Evolutionary conservation across 2,797 vertebrate genomes (phyloP).

Genomic region (Enteromius treurensis): DNA sequence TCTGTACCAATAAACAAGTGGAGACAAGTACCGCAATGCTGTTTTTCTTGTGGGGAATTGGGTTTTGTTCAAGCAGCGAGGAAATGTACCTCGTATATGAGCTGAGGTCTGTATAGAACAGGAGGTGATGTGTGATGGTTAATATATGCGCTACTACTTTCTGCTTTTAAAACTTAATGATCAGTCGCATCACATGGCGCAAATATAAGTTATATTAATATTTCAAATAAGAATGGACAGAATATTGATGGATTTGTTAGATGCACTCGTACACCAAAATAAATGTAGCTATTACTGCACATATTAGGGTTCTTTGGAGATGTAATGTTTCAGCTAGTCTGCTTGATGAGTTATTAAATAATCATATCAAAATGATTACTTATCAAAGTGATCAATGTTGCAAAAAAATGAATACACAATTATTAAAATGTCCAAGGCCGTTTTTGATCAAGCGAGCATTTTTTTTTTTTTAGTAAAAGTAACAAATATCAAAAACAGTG

Average conservation of each 20-base stretch:
- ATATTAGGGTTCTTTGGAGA: too few relatives aligned
- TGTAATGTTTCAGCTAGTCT: neutral
- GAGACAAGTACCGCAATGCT: conserved; percentile 32
- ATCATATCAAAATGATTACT: neutral
- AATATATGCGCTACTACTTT: neutral
- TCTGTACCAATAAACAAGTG: conserved; percentile 64
- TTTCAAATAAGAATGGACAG: neutral
- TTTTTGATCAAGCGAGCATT: neutral
- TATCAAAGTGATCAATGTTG: neutral
- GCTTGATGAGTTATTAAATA: neutral
- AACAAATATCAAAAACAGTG: neutral
- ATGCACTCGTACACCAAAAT: neutral
- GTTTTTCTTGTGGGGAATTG: conserved; percentile 35
- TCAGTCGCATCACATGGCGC: neutral
- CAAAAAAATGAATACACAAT: neutral
- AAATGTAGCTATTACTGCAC: neutral
- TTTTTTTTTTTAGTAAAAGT: neutral
- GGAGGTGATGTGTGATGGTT: neutral
- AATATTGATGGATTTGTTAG: neutral
- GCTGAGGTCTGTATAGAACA: neutral
- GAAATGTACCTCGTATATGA: too few relatives aligned
- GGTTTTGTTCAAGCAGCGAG: neutral
- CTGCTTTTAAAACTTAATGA: neutral
- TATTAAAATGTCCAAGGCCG: neutral
- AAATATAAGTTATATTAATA: neutral